A percentile compares a stretch with the other conserved stretches of the same genome.
Conservation (phyloP, 2,797 vertebrate genomes). For the Crypturellus tataupa region DNA sequence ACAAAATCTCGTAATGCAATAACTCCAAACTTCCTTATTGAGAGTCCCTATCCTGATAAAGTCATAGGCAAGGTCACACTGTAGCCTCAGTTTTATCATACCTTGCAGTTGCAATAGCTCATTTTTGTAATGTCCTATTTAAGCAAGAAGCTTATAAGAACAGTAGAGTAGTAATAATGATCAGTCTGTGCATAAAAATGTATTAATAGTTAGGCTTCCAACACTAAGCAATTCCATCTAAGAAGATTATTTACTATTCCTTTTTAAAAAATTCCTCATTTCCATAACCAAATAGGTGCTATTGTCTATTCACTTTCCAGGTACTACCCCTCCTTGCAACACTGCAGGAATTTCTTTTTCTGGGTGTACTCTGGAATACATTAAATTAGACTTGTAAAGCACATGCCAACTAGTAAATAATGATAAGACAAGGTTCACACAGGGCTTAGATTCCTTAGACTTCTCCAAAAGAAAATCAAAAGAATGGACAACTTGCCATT, state of each 20-base stretch:
- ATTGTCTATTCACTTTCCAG: constrained; percentile 59
- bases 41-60: constrained; percentile 70
- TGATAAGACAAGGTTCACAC: background rate
- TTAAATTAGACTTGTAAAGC: constrained; percentile 38
- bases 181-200: constrained; percentile 58
- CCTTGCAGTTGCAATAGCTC: constrained; percentile 66
- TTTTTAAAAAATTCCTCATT: constrained; percentile 60
- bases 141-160: constrained; percentile 72
- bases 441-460: constrained; percentile 22
- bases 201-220: constrained; percentile 65
- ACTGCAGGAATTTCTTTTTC: constrained; percentile 13
- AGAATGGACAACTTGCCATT: constrained; percentile 6
- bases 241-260: constrained; percentile 65
- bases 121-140: constrained; percentile 78
- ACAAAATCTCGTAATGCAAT: constrained; percentile 78
- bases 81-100: constrained; percentile 70
- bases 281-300: constrained; percentile 59
- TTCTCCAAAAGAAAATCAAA: constrained; percentile 15
- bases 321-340: background rate
- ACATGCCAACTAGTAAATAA: constrained; percentile 45
- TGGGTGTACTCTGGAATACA: constrained; percentile 3
- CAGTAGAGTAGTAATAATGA: constrained; percentile 72
- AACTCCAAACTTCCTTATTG: constrained; percentile 75
- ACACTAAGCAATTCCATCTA: constrained; percentile 62
- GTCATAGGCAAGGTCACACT: constrained; percentile 55